Evolutionary conservation across 2,797 vertebrate genomes (phyloP).

Genomic region (Sebastes matsubarae): DNA sequence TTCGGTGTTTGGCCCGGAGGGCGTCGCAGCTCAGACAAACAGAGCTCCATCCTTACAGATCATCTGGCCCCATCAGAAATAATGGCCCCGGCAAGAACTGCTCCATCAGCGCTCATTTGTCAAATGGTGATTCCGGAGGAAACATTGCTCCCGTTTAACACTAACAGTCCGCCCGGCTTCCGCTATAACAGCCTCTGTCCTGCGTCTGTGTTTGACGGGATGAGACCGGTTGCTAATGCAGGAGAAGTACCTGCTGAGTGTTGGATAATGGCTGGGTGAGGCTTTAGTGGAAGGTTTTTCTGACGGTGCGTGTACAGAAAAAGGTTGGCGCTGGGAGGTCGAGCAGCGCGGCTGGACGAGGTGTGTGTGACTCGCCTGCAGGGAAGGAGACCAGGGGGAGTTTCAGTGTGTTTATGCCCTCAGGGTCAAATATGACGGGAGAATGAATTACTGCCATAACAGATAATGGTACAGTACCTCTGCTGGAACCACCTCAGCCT

Average conservation of each 20-base stretch:
- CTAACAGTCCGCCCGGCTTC: constrained; percentile 59
- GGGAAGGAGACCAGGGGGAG: constrained; percentile 8
- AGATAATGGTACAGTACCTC: constrained; percentile 7
- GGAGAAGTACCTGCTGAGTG: constrained; percentile 55
- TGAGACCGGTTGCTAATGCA: constrained; percentile 56
- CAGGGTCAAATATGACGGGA: constrained; percentile 28
- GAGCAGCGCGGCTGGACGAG: not conserved
- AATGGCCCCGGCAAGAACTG: constrained; percentile 54
- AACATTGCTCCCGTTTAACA: constrained; percentile 62
- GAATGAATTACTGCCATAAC: constrained; percentile 20
- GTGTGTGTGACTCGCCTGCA: constrained; percentile 3
- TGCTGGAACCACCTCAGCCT: not conserved
- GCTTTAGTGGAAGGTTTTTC: constrained; percentile 20
- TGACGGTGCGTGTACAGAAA: constrained; percentile 16
- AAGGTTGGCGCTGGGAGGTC: constrained; percentile 18
- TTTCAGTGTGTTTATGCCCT: constrained; percentile 15
- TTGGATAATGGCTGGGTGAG: constrained; percentile 48
- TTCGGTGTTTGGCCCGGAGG: constrained; percentile 29
- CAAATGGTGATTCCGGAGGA: constrained; percentile 62
- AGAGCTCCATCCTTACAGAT: constrained; percentile 45
- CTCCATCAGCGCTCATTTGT: constrained; percentile 65
- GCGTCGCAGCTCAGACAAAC: constrained; percentile 39
- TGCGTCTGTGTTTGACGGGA: constrained; percentile 48
- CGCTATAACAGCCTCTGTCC: constrained; percentile 51
- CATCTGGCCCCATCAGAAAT: constrained; percentile 56